Evolutionary conservation across 2,113 vertebrate species (phyloP).

Genomic region (Amazona guildingii): DNA sequence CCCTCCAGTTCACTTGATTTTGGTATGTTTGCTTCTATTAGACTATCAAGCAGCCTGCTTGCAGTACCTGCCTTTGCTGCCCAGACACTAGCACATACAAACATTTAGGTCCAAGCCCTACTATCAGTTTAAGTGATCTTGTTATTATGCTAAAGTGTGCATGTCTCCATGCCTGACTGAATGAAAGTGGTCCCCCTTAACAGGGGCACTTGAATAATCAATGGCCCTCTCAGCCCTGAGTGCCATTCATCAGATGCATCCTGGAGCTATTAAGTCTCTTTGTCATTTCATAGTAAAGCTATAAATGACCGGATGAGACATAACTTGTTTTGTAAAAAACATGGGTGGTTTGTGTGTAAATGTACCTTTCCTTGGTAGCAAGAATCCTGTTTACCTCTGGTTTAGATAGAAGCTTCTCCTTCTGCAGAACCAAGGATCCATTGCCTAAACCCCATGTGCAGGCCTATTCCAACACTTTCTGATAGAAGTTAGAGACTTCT

Average conservation of each 20-base stretch:
- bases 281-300: background rate
- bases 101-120: background rate
- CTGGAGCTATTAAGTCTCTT: background rate
- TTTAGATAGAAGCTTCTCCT: background rate
- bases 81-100: background rate
- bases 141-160: background rate
- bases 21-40: background rate
- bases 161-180: background rate
- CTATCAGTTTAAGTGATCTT: background rate
- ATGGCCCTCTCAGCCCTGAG: background rate
- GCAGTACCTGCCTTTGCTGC: background rate
- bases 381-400: background rate
- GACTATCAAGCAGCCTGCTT: background rate
- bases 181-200: background rate
- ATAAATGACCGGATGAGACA: background rate
- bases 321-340: background rate
- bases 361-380: background rate
- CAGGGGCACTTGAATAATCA: background rate
- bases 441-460: background rate
- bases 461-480: background rate
- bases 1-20: background rate
- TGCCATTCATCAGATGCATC: background rate
- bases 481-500: background rate
- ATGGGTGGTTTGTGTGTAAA: background rate
- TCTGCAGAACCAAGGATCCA: background rate